Evolutionary conservation across 2,888 invertebrate species (phyloP).

Genomic region (Dryobota labecula): DNA sequence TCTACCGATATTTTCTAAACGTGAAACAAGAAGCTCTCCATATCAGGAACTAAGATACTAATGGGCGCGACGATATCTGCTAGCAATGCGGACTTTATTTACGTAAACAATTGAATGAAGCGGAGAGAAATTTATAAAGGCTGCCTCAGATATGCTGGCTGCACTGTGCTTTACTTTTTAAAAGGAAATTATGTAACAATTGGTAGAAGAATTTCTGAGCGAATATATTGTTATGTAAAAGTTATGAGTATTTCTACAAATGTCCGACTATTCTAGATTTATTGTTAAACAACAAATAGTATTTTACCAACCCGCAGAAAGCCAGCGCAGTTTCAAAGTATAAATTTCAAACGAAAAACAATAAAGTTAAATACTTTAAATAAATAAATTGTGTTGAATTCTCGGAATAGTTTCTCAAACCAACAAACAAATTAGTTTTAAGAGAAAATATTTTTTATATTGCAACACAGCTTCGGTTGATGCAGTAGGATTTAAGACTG

Average conservation of each 20-base stretch:
- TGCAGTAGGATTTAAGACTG: conserved; percentile 64
- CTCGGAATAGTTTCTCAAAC: conserved; percentile 65
- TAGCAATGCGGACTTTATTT: conserved; percentile 29
- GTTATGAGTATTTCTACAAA: not conserved
- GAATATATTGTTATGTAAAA: not conserved
- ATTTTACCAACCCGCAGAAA: not conserved
- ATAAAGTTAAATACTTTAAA: conserved; percentile 29
- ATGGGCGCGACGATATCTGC: conserved; percentile 23
- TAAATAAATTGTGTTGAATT: conserved; percentile 52
- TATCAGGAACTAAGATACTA: conserved; percentile 35
- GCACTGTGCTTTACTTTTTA: not conserved
- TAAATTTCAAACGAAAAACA: conserved; percentile 19
- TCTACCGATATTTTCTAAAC: not conserved
- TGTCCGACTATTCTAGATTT: not conserved
- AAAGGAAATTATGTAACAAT: not conserved
- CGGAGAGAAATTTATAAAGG: conserved; percentile 9
- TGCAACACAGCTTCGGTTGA: conserved; percentile 66
- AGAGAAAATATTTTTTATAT: conserved; percentile 76
- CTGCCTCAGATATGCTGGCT: not conserved
- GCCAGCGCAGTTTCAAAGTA: not conserved
- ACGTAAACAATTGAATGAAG: conserved; percentile 51
- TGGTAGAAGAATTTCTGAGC: not conserved
- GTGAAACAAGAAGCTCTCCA: conserved; percentile 29
- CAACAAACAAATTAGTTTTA: conserved; percentile 78
- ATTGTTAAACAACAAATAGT: not conserved